Conservation (phyloP, 2,888 invertebrate species). For the Aphidoletes aphidimyza region DNA sequence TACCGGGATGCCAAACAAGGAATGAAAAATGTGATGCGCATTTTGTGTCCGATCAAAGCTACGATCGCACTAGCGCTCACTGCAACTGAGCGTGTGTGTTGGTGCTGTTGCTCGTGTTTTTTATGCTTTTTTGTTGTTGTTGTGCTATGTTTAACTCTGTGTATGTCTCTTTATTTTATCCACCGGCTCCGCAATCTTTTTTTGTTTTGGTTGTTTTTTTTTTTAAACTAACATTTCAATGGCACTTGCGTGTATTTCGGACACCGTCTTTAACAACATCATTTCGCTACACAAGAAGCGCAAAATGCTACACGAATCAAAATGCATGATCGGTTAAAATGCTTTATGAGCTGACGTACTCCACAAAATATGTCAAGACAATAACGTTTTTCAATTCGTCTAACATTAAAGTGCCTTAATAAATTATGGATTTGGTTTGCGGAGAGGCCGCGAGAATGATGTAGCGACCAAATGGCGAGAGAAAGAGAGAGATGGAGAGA, state of each 20-base stretch:
- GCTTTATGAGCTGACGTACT: slow-evolving; percentile 33
- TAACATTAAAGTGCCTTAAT: slow-evolving; percentile 42
- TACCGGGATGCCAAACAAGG: slow-evolving; percentile 31
- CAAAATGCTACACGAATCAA: slow-evolving; percentile 20
- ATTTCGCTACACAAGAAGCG: slow-evolving; percentile 44
- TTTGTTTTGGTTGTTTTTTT: neutral
- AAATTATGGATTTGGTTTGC: slow-evolving; percentile 7
- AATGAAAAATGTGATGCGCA: slow-evolving; percentile 28
- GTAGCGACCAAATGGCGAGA: too few species aligned
- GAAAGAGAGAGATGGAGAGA: too few species aligned
- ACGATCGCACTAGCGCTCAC: slow-evolving; percentile 12
- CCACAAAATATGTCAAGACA: slow-evolving; percentile 41
- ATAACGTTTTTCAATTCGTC: slow-evolving; percentile 48
- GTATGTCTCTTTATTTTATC: neutral
- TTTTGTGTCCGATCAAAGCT: neutral
- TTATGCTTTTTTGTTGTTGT: neutral
- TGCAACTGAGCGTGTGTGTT: neutral
- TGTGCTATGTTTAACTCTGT: neutral
- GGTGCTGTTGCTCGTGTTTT: neutral
- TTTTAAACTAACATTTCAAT: neutral
- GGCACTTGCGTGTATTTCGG: slow-evolving; percentile 50
- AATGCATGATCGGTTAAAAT: slow-evolving; percentile 16
- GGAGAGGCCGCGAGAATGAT: too few species aligned
- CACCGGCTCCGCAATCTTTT: neutral
- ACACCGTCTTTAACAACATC: slow-evolving; percentile 43